Percentiles rank a stretch among this genome's conserved stretches.
Conservation (phyloP, 2,888 invertebrate genomes). For the Tachystola acroxantha region DNA sequence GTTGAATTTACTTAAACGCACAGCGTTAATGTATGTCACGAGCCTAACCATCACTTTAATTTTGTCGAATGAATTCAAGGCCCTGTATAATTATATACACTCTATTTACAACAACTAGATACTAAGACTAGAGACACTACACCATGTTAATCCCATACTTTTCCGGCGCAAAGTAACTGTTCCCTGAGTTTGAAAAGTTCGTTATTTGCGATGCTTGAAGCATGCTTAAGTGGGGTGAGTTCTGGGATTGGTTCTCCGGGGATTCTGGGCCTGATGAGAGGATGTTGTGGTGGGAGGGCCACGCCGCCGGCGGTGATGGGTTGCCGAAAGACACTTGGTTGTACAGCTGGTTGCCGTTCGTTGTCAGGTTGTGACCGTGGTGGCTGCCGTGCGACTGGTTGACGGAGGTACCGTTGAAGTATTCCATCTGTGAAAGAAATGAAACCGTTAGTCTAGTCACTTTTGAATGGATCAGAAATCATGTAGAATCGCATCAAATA, state of each 20-base stretch:
- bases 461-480: too few relatives aligned
- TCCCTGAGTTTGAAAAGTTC: conserved; percentile 72
- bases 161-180: conserved; percentile 72
- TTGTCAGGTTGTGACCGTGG: conserved; percentile 62
- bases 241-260: conserved; percentile 66
- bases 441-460: neutral
- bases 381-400: conserved; percentile 66
- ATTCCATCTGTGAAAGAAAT: conserved; percentile 63
- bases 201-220: conserved; percentile 71
- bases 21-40: too few relatives aligned
- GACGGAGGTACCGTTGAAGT: conserved; percentile 69
- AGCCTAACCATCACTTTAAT: too few relatives aligned
- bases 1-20: too few relatives aligned
- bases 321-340: conserved; percentile 73
- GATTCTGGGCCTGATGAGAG: conserved; percentile 65
- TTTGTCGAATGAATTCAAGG: too few relatives aligned
- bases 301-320: conserved; percentile 65
- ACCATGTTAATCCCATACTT: conserved; percentile 77
- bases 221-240: conserved; percentile 67
- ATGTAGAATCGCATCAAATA: too few relatives aligned
- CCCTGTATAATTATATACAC: conserved; percentile 10
- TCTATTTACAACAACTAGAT: conserved; percentile 23
- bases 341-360: conserved; percentile 70
- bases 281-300: conserved; percentile 70
- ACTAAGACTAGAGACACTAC: conserved; percentile 40